Conservation (phyloP, 2,888 invertebrate species). For the Lagria hirta region DNA sequence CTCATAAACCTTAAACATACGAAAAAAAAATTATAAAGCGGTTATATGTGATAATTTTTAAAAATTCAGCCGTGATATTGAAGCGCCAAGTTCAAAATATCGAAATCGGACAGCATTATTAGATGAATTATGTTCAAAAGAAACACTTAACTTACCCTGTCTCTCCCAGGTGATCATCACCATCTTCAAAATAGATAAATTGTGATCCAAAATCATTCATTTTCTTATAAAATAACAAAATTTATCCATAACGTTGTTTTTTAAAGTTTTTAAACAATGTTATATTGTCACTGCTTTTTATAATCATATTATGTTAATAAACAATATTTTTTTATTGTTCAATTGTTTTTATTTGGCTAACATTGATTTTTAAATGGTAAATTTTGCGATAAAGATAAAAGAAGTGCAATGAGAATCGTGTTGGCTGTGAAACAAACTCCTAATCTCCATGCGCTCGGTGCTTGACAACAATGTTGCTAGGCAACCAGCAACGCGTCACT, state of each 20-base stretch:
- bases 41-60: too few species aligned
- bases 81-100: constrained; percentile 24
- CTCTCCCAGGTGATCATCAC: constrained; percentile 26
- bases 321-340: neutral
- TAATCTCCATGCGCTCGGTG: constrained; percentile 43
- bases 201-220: constrained; percentile 33
- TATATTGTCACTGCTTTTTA: neutral
- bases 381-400: constrained; percentile 17
- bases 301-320: too few species aligned
- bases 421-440: constrained; percentile 30
- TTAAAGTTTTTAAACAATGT: constrained; percentile 4
- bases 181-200: constrained; percentile 28
- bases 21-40: too few species aligned
- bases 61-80: too few species aligned
- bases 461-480: constrained; percentile 52
- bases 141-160: constrained; percentile 30
- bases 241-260: constrained; percentile 12
- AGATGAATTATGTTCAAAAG: neutral
- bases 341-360: too few species aligned
- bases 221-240: neutral
- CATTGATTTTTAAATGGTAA: constrained; percentile 13
- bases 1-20: too few species aligned
- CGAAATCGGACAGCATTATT: neutral
- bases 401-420: constrained; percentile 31
- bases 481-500: constrained; percentile 45